A percentile compares a stretch with the other conserved stretches of the same genome.
Conservation (phyloP, 1,140 invertebrate genomes). For the Trinorchestia longiramus region DNA sequence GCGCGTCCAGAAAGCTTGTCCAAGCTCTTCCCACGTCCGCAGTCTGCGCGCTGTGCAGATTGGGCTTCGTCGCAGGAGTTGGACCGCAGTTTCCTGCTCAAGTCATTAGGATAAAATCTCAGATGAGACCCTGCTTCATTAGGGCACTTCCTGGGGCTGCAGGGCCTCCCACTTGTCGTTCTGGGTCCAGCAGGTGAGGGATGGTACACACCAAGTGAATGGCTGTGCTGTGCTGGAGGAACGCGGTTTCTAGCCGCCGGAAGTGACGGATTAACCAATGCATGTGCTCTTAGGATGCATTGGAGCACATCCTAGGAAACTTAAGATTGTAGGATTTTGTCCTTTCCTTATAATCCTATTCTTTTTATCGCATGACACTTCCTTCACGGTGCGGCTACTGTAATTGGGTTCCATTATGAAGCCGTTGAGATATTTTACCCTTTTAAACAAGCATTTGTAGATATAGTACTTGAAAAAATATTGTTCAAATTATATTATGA, state of each 20-base stretch:
- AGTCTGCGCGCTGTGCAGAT: neutral
- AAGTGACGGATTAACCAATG: neutral
- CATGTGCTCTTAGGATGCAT: neutral
- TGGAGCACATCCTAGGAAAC: neutral
- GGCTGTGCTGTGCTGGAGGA: neutral
- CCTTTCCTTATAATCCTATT: neutral
- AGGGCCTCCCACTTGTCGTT: slow-evolving; percentile 33
- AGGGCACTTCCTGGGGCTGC: slow-evolving; percentile 27
- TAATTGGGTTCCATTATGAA: neutral
- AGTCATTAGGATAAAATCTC: slow-evolving; percentile 54
- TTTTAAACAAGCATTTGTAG: neutral
- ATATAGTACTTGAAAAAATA: neutral
- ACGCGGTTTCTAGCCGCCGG: neutral
- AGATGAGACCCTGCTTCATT: slow-evolving; percentile 36
- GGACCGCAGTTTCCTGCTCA: slow-evolving; percentile 49
- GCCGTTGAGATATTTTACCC: neutral
- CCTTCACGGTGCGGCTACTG: neutral
- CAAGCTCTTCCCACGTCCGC: neutral
- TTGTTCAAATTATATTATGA: neutral
- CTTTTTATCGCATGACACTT: neutral
- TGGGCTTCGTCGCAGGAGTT: neutral
- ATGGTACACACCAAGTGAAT: neutral
- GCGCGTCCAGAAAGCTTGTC: neutral
- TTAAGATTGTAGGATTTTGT: neutral
- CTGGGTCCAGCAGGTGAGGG: slow-evolving; percentile 9